Evolutionary conservation across 2,797 vertebrate species (phyloP).

Genomic region (Coranthus polyacanthus): DNA sequence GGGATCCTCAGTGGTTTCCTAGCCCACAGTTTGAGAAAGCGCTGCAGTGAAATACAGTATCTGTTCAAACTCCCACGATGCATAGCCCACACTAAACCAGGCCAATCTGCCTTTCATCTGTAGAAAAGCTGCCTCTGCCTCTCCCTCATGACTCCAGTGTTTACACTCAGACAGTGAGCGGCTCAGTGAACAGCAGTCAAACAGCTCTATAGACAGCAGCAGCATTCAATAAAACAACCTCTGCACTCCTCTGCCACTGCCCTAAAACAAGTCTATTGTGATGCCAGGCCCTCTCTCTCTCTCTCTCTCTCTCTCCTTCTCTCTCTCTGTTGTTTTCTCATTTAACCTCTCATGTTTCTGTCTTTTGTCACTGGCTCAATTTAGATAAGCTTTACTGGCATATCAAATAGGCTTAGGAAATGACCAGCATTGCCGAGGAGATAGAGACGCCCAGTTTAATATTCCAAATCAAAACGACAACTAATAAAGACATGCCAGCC

Average conservation of each 20-base stretch:
- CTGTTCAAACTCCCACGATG: constrained; percentile 50
- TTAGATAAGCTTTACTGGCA: background rate
- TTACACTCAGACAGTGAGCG: constrained; percentile 55
- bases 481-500: too few relatives aligned
- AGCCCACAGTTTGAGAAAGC: too few relatives aligned
- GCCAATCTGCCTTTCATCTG: constrained; percentile 64
- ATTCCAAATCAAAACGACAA: constrained; percentile 1
- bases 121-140: too few relatives aligned
- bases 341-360: background rate
- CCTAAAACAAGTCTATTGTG: constrained; percentile 30
- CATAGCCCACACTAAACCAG: constrained; percentile 40
- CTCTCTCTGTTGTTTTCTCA: background rate
- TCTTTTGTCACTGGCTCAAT: constrained; percentile 12
- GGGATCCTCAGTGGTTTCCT: constrained; percentile 1
- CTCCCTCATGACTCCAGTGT: constrained; percentile 58
- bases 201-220: constrained; percentile 56
- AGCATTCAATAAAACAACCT: constrained; percentile 56
- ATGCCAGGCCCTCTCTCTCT: background rate
- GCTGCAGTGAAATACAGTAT: constrained; percentile 36
- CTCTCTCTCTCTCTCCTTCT: too few relatives aligned
- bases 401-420: background rate
- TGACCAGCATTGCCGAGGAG: background rate
- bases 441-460: background rate
- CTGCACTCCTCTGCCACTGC: too few relatives aligned
- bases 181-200: constrained; percentile 59